These are phyloP conservation scores for Pectinophora gossypiella DNA, from an alignment of 1,140 invertebrate species.

Conservation along the genomic window DNA sequence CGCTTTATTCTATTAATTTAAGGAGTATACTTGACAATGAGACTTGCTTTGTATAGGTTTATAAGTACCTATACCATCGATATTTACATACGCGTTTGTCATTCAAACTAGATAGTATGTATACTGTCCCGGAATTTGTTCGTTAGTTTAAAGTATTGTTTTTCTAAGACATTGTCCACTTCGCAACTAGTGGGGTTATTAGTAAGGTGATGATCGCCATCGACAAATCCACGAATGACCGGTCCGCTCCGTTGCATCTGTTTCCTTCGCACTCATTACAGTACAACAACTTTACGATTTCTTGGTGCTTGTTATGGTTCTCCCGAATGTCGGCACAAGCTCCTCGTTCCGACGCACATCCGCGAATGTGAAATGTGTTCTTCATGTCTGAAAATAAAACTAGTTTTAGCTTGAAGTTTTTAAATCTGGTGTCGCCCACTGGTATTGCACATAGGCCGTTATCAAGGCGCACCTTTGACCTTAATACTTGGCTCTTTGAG, in stretches of 20 bases:
- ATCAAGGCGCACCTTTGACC: no score
- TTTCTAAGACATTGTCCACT: constrained; percentile 20
- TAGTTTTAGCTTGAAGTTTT: no score
- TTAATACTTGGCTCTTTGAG: no score
- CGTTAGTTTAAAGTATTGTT: not conserved
- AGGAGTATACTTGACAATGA: no score
- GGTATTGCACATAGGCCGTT: no score
- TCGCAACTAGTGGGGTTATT: constrained; percentile 36
- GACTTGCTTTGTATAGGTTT: no score
- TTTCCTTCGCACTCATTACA: constrained; percentile 51
- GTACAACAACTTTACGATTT: constrained; percentile 29
- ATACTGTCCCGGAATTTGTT: no score
- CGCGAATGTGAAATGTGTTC: constrained; percentile 39
- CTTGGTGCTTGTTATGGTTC: constrained; percentile 21
- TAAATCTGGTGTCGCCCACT: no score
- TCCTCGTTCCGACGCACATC: constrained; percentile 47
- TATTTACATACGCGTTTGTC: no score
- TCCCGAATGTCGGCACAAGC: constrained; percentile 40
- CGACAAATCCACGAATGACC: constrained; percentile 25
- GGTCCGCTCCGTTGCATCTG: constrained; percentile 39
- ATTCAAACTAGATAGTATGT: no score
- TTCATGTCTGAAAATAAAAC: constrained; percentile 37
- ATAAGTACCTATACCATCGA: no score
- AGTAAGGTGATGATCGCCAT: constrained; percentile 38
- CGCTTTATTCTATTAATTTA: no score